Conservation (phyloP, 2,113 vertebrate genomes). For the Uria lomvia region DNA sequence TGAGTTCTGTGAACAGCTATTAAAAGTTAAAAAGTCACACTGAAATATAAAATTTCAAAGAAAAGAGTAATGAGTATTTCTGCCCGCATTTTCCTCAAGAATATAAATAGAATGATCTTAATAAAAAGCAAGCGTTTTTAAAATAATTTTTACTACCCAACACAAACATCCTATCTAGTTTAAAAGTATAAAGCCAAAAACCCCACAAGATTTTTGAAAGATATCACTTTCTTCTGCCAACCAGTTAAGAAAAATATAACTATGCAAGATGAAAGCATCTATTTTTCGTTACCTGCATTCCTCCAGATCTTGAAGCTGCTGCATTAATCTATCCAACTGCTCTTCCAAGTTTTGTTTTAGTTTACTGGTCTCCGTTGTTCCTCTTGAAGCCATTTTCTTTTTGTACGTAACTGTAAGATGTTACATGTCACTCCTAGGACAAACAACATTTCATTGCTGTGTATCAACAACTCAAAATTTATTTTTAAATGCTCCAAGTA, state of each 20-base stretch:
- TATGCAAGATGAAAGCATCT: neutral
- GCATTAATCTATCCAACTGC: slow-evolving; percentile 94
- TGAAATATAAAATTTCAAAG: neutral
- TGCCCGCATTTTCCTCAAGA: neutral
- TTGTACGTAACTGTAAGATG: slow-evolving; percentile 19
- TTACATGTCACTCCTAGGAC: slow-evolving; percentile 28
- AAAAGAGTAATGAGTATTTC: neutral
- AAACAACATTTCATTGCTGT: neutral
- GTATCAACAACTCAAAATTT: neutral
- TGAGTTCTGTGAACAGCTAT: neutral
- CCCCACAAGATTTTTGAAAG: neutral
- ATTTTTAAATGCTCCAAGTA: neutral
- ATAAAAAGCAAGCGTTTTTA: neutral
- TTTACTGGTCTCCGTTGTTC: slow-evolving; percentile 92
- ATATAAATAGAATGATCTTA: neutral
- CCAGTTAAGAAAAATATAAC: neutral
- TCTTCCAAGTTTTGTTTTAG: slow-evolving; percentile 96
- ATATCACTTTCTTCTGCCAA: neutral
- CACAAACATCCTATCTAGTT: neutral
- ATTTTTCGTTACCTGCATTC: slow-evolving; percentile 86
- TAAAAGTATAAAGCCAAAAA: neutral
- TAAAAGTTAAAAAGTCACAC: neutral
- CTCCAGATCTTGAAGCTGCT: slow-evolving; percentile 95
- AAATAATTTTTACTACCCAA: neutral
- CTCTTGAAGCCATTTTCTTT: slow-evolving; percentile 90